A percentile compares a stretch with the other conserved stretches of the same genome.
These are phyloP conservation scores for Stegodyphus dumicola DNA, from an alignment of 1,140 invertebrate species.

Conservation along the genomic window DNA sequence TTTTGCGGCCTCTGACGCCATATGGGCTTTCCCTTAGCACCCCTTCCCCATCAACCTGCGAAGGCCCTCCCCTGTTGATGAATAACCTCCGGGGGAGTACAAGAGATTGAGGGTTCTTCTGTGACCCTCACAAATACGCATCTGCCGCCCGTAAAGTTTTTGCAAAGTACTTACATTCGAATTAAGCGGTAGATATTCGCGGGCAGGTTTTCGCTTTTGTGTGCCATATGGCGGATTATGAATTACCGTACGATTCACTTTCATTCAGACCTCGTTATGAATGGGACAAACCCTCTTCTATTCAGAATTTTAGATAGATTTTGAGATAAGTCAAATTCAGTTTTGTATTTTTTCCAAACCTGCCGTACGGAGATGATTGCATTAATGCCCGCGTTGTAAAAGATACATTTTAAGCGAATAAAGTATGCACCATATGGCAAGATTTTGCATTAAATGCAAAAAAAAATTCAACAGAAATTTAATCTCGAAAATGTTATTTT, in stretches of 20 bases:
- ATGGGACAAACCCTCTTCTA: not conserved
- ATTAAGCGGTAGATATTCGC: not conserved
- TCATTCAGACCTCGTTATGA: slow-evolving; percentile 26
- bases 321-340: not conserved
- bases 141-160: slow-evolving; percentile 1
- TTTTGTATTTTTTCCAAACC: no score
- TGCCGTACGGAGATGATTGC: no score
- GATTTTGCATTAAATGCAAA: no score
- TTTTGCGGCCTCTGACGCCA: slow-evolving; percentile 8
- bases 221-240: slow-evolving; percentile 1
- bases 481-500: no score
- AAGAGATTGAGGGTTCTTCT: not conserved
- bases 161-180: slow-evolving; percentile 8
- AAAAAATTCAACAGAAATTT: no score
- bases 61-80: not conserved
- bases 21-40: not conserved
- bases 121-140: not conserved
- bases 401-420: no score
- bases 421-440: no score
- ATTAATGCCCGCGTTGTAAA: no score
- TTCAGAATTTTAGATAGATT: slow-evolving; percentile 6
- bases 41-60: not conserved
- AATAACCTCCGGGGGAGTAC: not conserved
- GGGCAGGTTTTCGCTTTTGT: not conserved
- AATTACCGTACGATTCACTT: not conserved